Evolutionary conservation across 2,113 vertebrate genomes (phyloP), one percentile per base, ranked within the genome.

Genomic region (Argyrosomus japonicus): DNA sequence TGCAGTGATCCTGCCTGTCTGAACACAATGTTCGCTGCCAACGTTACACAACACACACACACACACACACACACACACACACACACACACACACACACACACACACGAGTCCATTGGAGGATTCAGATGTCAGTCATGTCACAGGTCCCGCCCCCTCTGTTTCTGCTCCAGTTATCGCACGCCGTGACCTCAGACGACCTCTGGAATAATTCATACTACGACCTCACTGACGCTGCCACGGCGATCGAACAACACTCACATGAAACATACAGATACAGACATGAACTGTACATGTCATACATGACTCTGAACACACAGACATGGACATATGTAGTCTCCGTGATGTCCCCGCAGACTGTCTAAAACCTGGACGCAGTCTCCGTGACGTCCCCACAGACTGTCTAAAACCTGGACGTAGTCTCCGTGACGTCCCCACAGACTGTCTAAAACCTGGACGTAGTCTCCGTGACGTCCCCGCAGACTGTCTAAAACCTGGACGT

Each of bases 1-100:
- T 71, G 70, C 91, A 91, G 85, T 82, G 91, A 92, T 92, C 91
- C 87, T 13, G 56, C 32, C 77, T 50, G 82, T 85, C 82, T 91
- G 89, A 76, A 91, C 91, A 90, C 88, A 79, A 83, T 75, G 86
- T 91, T 81, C 88, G 7, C 80, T 83, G 84, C 71, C 86, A 86
- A 36, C 47, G 62, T 90, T 36, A 36, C 84, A 79, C 84, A 87
- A 54, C 51, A 73, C 78, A 73, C 62, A 68, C 57, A 64, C 48
- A 69, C 80, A 25, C 73, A 63, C 72, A 56, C 51, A 73, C 79
- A 74, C 62, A 69, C 57, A 63, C 64, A 69, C 80, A 19, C 64
- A 77, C 65, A 70, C 65, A 70, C 72, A 77, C 75, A 71, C 12
- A 54, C 6, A 1, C 40, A 67, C 69, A 51, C 68, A 43, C 40